These are phyloP conservation scores for Chesias legatella DNA, from an alignment of 2,888 invertebrate species.

Conservation along the genomic window DNA sequence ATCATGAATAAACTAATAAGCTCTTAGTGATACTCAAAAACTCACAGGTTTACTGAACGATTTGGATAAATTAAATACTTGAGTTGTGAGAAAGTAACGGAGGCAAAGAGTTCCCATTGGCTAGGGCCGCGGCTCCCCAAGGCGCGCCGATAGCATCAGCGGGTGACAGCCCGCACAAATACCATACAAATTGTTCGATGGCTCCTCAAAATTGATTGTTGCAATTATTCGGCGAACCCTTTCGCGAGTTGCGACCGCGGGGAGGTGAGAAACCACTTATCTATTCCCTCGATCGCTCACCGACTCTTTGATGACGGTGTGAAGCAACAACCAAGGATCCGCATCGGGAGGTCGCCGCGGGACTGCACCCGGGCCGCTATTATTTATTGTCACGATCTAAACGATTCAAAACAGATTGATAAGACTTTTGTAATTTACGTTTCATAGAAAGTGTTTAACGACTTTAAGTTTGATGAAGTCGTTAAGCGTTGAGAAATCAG, in stretches of 20 bases:
- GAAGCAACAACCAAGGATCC: constrained; percentile 56
- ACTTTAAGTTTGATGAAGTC: constrained; percentile 38
- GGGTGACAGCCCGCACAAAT: constrained; percentile 79
- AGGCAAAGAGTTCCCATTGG: constrained; percentile 64
- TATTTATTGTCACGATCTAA: constrained; percentile 66
- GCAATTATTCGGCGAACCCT: constrained; percentile 79
- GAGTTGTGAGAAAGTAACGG: constrained; percentile 73
- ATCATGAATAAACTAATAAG: neutral
- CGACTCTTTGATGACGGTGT: constrained; percentile 74
- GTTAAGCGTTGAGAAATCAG: constrained; percentile 35
- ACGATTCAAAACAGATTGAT: constrained; percentile 51
- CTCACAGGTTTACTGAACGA: constrained; percentile 22
- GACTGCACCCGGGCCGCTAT: constrained; percentile 49
- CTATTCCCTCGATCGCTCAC: constrained; percentile 61
- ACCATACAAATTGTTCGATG: constrained; percentile 79
- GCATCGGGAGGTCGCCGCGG: constrained; percentile 60
- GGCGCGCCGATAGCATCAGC: constrained; percentile 71
- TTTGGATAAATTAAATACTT: constrained; percentile 41
- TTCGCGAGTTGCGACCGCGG: constrained; percentile 68
- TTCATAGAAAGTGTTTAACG: constrained; percentile 47
- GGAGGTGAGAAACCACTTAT: constrained; percentile 78
- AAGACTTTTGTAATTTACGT: constrained; percentile 53
- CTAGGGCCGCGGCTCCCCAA: constrained; percentile 56
- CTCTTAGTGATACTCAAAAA: constrained; percentile 4
- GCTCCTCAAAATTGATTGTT: constrained; percentile 78